Evolutionary conservation across 1,140 invertebrate species (phyloP).

Genomic region (Dufourea novaeangliae): DNA sequence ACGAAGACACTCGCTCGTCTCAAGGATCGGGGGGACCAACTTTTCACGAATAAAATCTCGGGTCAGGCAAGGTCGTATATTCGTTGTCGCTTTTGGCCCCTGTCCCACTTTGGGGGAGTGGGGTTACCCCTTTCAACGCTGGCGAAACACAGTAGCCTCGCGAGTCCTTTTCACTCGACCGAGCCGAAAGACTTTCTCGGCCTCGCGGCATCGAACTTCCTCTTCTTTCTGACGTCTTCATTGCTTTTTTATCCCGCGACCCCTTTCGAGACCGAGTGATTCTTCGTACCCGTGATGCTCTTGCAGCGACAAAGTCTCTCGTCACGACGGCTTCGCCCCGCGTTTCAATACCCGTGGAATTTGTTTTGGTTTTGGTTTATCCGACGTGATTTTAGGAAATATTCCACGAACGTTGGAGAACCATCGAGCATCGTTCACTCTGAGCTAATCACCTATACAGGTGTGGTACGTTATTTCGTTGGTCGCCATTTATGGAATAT

Average conservation of each 20-base stretch:
- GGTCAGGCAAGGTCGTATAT: slow-evolving; percentile 13
- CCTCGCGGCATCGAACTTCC: slow-evolving; percentile 2
- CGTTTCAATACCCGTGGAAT: neutral
- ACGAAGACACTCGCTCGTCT: neutral
- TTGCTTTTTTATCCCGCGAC: slow-evolving; percentile 36
- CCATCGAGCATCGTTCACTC: neutral
- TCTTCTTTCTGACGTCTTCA: slow-evolving; percentile 49
- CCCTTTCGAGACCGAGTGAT: slow-evolving; percentile 6
- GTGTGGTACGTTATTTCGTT: neutral
- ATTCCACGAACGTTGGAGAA: neutral
- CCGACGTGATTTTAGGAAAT: too few species aligned
- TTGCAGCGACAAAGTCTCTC: neutral
- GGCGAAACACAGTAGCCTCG: slow-evolving; percentile 9
- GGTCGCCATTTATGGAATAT: neutral
- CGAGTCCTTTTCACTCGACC: neutral
- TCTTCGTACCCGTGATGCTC: neutral
- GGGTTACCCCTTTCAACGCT: neutral
- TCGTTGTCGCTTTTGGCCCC: neutral
- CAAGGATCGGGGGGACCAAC: neutral
- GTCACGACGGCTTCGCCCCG: neutral
- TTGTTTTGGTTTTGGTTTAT: neutral
- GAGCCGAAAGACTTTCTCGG: slow-evolving; percentile 37
- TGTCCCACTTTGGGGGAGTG: neutral
- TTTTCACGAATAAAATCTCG: slow-evolving; percentile 23
- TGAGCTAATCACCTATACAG: neutral